Evolutionary conservation across 2,113 vertebrate genomes (phyloP).

Genomic region (Aplodontia rufa): DNA sequence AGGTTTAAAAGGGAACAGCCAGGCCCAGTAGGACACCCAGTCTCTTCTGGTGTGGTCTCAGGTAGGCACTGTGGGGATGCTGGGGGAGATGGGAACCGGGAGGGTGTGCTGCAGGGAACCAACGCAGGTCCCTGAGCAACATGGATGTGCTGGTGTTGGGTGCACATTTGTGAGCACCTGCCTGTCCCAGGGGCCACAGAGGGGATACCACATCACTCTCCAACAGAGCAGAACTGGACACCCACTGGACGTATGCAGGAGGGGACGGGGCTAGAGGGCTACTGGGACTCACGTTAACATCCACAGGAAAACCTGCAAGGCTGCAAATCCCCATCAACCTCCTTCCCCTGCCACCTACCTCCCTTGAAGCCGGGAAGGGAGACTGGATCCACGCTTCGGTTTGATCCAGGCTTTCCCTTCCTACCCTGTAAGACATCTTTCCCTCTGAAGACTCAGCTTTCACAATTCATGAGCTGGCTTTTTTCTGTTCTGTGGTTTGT

Average conservation of each 20-base stretch:
- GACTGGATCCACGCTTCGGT: neutral
- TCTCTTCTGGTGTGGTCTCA: conserved; percentile 31
- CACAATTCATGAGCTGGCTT: neutral
- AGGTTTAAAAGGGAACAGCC: conserved; percentile 53
- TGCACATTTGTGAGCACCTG: neutral
- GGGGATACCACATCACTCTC: neutral
- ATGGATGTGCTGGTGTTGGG: neutral
- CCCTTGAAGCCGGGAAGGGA: neutral
- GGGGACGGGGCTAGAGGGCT: neutral
- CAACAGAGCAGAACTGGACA: no score
- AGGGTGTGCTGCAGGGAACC: accelerated
- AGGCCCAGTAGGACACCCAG: neutral
- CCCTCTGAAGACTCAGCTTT: neutral
- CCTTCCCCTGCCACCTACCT: accelerated
- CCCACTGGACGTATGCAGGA: neutral
- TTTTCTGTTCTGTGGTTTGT: neutral
- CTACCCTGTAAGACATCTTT: neutral
- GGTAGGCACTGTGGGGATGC: neutral
- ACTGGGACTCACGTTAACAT: accelerated
- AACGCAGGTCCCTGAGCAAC: neutral
- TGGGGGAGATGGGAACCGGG: neutral
- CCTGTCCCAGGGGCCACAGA: neutral
- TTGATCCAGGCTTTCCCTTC: neutral
- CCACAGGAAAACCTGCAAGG: neutral
- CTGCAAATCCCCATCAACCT: neutral